phyloP scores from a whole-genome alignment of 2,113 vertebrate species.

The Toxotes chatareus region DNA sequence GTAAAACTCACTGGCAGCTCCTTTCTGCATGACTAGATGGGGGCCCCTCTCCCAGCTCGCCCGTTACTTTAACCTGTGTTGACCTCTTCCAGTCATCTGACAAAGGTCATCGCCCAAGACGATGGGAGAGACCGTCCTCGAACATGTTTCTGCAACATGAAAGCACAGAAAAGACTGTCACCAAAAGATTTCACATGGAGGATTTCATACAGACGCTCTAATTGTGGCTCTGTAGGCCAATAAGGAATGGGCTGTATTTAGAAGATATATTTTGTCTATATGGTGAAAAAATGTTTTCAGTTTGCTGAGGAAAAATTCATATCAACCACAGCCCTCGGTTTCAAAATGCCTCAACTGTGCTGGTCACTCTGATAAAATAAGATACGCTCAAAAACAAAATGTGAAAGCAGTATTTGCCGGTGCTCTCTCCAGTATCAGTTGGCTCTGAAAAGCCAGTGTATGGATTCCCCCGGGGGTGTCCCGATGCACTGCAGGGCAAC shows the following conservation, averaged over 20 bases:
- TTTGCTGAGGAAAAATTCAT: neutral
- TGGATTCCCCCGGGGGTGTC: conserved; percentile 79
- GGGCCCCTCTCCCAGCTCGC: conserved; percentile 79
- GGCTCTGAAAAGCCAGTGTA: neutral
- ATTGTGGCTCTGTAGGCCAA: neutral
- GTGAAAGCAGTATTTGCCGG: neutral
- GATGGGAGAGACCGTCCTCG: conserved; percentile 77
- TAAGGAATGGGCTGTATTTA: neutral
- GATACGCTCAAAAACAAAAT: neutral
- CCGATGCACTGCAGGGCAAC: conserved; percentile 77
- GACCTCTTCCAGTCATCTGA: conserved; percentile 87
- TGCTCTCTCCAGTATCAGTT: conserved; percentile 5
- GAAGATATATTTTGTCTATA: neutral
- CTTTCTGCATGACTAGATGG: conserved; percentile 87
- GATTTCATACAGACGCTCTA: neutral
- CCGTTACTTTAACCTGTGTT: conserved; percentile 84
- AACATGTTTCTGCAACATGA: conserved; percentile 19
- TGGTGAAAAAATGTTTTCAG: neutral
- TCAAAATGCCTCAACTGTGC: neutral
- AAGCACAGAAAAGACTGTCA: conserved; percentile 27
- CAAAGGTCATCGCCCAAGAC: conserved; percentile 86
- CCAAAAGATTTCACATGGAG: conserved; percentile 6
- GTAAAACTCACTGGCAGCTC: conserved; percentile 70
- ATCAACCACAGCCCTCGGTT: neutral
- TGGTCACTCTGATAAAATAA: conserved; percentile 12